A percentile compares a stretch with the other conserved stretches of the same genome.
phyloP scores from a whole-genome alignment of 1,140 invertebrate species.

The Drosophila neocordata region DNA sequence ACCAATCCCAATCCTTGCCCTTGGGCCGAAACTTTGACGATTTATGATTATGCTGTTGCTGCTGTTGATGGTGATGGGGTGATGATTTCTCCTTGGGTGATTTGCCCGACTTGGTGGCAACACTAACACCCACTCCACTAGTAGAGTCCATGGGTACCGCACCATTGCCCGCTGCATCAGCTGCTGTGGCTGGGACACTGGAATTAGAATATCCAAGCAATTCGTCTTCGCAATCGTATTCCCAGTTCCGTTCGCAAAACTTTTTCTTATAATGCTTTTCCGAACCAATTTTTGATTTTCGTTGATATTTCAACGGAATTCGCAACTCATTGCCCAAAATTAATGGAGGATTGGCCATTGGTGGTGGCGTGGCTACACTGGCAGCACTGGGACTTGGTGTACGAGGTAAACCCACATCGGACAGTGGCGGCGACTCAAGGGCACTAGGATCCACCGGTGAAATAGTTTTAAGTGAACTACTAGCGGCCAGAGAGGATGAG shows the following conservation, averaged over 20 bases:
- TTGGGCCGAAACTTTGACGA: slow-evolving; percentile 87
- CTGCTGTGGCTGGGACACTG: slow-evolving; percentile 60
- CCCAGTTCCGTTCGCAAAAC: slow-evolving; percentile 87
- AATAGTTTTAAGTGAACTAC: slow-evolving; percentile 63
- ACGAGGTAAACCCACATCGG: slow-evolving; percentile 86
- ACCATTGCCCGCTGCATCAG: slow-evolving; percentile 68
- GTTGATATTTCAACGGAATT: slow-evolving; percentile 86
- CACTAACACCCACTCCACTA: background rate
- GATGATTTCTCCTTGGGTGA: slow-evolving; percentile 76
- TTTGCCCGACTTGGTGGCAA: slow-evolving; percentile 55
- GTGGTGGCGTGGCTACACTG: slow-evolving; percentile 83
- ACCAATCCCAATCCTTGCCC: slow-evolving; percentile 90
- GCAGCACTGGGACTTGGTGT: slow-evolving; percentile 86
- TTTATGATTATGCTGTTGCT: slow-evolving; percentile 73
- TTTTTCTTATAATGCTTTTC: slow-evolving; percentile 90
- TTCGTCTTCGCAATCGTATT: slow-evolving; percentile 84
- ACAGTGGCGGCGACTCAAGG: slow-evolving; percentile 84
- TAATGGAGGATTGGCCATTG: slow-evolving; percentile 51
- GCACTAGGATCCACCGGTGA: slow-evolving; percentile 68
- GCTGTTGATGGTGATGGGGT: slow-evolving; percentile 56
- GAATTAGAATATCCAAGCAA: slow-evolving; percentile 73
- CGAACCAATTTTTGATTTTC: slow-evolving; percentile 85
- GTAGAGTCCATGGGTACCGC: slow-evolving; percentile 23
- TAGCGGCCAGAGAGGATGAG: slow-evolving; percentile 55
- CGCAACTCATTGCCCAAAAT: slow-evolving; percentile 35